Evolutionary conservation across 2,888 invertebrate genomes (phyloP).

Genomic region (Unio pictorum): DNA sequence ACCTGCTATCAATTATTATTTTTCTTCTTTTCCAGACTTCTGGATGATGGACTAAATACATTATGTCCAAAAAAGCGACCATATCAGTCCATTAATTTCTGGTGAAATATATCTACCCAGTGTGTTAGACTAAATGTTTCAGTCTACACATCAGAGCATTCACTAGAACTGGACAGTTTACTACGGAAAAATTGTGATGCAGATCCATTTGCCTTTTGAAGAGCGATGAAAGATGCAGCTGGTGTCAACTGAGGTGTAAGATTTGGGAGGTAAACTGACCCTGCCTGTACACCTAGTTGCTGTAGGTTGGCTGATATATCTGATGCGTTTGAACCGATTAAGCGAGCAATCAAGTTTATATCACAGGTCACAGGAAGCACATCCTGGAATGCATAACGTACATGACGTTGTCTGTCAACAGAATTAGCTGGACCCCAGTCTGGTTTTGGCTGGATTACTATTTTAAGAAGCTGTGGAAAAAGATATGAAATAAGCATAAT

Average conservation of each 20-base stretch:
- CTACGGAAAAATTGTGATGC: constrained; percentile 16
- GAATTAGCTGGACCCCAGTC: constrained; percentile 63
- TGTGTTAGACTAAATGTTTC: neutral
- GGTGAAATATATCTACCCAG: neutral
- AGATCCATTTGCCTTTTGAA: constrained; percentile 19
- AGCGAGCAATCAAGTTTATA: constrained; percentile 32
- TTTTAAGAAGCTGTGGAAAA: constrained; percentile 47
- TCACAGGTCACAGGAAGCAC: constrained; percentile 26
- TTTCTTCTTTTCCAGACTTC: too few relatives aligned
- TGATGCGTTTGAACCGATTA: constrained; percentile 41
- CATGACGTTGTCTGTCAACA: constrained; percentile 36
- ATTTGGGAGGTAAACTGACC: constrained; percentile 7
- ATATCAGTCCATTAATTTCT: too few relatives aligned
- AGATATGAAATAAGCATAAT: neutral
- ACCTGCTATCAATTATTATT: too few relatives aligned
- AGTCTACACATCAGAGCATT: constrained; percentile 26
- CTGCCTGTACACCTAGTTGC: constrained; percentile 13
- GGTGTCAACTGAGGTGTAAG: constrained; percentile 26
- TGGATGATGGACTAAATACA: too few relatives aligned
- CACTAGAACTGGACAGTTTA: constrained; percentile 12
- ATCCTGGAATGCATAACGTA: constrained; percentile 17
- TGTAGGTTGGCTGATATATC: constrained; percentile 24
- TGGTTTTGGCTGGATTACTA: constrained; percentile 47
- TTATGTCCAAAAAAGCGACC: too few relatives aligned
- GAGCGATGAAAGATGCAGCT: constrained; percentile 28